Evolutionary conservation across 2,113 vertebrate species (phyloP).

Genomic region (Gopherus evgoodei): DNA sequence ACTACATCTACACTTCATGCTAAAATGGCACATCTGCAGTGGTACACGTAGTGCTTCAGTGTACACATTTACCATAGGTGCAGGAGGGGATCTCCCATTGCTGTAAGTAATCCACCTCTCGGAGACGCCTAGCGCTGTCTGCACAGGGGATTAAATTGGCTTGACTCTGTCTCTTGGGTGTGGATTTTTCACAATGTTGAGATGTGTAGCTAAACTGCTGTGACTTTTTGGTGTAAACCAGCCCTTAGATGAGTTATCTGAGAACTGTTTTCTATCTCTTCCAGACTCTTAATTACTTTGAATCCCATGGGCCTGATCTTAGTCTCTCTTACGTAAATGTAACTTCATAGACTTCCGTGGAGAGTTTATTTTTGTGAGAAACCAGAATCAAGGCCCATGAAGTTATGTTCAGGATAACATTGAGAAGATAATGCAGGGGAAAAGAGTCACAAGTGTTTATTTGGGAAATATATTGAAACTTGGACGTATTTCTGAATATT

Average conservation of each 20-base stretch:
- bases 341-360: neutral
- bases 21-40: neutral
- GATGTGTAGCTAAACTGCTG: neutral
- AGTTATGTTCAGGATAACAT: neutral
- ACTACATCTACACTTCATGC: neutral
- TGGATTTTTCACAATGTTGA: too few species aligned
- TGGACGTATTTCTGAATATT: neutral
- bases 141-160: too few species aligned
- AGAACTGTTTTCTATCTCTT: neutral
- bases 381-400: neutral
- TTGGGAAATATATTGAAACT: neutral
- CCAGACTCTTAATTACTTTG: neutral
- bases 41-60: neutral
- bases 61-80: too few species aligned
- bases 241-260: neutral
- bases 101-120: too few species aligned
- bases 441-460: neutral
- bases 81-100: too few species aligned
- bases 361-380: neutral
- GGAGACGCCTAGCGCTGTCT: too few species aligned
- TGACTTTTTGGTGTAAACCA: neutral
- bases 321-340: neutral
- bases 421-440: neutral
- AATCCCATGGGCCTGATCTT: neutral
- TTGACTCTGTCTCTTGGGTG: too few species aligned